phyloP scores from a whole-genome alignment of 1,140 invertebrate species.

The Fopius arisanus region DNA sequence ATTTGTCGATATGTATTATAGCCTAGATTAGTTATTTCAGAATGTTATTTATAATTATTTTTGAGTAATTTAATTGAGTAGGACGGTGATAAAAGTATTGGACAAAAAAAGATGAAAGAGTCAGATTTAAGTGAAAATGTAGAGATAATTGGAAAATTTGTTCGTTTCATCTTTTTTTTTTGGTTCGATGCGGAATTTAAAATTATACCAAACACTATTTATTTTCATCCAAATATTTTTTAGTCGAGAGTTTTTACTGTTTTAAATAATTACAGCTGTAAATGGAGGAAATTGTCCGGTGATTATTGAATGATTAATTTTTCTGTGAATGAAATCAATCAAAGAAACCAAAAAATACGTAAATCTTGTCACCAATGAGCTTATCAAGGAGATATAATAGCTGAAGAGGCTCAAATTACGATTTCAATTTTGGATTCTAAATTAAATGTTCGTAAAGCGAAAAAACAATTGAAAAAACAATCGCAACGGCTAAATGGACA shows the following conservation, averaged over 20 bases:
- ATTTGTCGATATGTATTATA: constrained; percentile 9
- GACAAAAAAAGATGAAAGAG: too few relatives aligned
- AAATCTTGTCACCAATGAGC: neutral
- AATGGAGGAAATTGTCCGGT: too few relatives aligned
- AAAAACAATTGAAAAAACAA: neutral
- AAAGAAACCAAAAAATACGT: neutral
- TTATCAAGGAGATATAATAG: neutral
- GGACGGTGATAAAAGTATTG: too few relatives aligned
- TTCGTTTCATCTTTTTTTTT: too few relatives aligned
- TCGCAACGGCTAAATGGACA: neutral
- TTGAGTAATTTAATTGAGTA: too few relatives aligned
- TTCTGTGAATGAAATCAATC: neutral
- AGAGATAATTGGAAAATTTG: too few relatives aligned
- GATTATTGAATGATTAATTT: neutral
- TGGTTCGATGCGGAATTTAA: too few relatives aligned
- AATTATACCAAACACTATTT: neutral
- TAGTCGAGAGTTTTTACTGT: neutral
- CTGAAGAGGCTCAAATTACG: neutral
- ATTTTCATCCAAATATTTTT: neutral
- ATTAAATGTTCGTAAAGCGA: neutral
- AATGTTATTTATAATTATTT: neutral
- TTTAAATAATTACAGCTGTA: too few relatives aligned
- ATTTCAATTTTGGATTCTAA: neutral
- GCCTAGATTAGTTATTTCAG: neutral
- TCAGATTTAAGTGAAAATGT: too few relatives aligned